Evolutionary conservation across 2,797 vertebrate genomes (phyloP).

Genomic region (Thaleichthys pacificus): DNA sequence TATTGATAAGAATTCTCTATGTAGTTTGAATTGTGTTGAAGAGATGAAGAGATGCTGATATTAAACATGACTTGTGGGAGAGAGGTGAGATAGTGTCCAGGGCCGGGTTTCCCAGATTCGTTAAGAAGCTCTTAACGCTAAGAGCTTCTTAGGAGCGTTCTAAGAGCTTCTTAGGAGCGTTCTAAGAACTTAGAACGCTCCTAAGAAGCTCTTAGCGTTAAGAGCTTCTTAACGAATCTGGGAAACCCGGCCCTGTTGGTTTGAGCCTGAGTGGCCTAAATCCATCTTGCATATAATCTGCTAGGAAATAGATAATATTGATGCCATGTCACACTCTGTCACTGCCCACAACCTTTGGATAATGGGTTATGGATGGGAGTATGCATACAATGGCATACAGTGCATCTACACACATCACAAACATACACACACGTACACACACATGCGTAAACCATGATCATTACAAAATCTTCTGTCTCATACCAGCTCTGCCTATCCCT

Average conservation of each 20-base stretch:
- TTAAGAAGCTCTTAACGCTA: too few relatives aligned
- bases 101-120: too few relatives aligned
- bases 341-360: not conserved
- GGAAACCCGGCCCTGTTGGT: too few relatives aligned
- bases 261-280: not conserved
- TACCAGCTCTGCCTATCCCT: not conserved
- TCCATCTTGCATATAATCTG: not conserved
- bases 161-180: too few relatives aligned
- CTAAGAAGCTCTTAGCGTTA: too few relatives aligned
- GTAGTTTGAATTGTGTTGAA: slow-evolving; percentile 25
- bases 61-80: not conserved
- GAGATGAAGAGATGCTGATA: slow-evolving; percentile 10
- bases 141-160: too few relatives aligned
- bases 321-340: not conserved
- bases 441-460: not conserved
- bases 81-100: not conserved
- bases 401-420: not conserved
- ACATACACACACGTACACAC: not conserved
- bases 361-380: too few relatives aligned
- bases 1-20: slow-evolving; percentile 22
- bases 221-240: too few relatives aligned
- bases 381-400: not conserved
- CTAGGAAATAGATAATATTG: not conserved
- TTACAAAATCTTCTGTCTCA: slow-evolving; percentile 4
- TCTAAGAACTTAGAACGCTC: too few relatives aligned